These are phyloP conservation scores for Acanthiza pusilla DNA, from an alignment of 2,797 vertebrate genomes.

Conservation along the genomic window DNA sequence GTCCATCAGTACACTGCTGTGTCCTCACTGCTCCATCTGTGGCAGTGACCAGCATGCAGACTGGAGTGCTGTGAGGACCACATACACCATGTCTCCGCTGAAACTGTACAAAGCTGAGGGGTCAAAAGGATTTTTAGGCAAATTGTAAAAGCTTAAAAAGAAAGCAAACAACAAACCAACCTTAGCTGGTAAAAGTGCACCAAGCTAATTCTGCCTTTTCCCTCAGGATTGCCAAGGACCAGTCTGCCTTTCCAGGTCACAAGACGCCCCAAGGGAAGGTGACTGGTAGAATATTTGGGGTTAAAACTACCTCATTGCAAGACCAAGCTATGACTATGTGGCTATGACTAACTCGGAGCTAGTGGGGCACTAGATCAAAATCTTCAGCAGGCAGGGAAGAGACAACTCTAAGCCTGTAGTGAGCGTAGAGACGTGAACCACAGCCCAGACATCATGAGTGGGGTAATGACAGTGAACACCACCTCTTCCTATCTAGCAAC, in stretches of 20 bases:
- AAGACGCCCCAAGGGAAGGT: background rate
- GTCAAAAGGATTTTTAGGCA: background rate
- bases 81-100: background rate
- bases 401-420: background rate
- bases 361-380: background rate
- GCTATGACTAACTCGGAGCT: background rate
- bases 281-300: background rate
- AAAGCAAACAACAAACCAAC: background rate
- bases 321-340: background rate
- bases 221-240: background rate
- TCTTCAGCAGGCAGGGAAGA: background rate
- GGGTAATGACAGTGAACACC: background rate
- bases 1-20: background rate
- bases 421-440: background rate
- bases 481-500: constrained; percentile 20
- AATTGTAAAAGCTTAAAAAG: background rate
- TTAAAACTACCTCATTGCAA: background rate
- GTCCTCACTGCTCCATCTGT: background rate
- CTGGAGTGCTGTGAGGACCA: background rate
- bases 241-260: background rate
- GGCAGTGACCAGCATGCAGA: background rate
- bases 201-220: background rate
- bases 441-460: background rate
- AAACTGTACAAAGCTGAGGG: background rate
- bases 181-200: background rate